These are phyloP conservation scores for Thomomys bottae DNA, from an alignment of 2,113 vertebrate species.

Conservation along the genomic window DNA sequence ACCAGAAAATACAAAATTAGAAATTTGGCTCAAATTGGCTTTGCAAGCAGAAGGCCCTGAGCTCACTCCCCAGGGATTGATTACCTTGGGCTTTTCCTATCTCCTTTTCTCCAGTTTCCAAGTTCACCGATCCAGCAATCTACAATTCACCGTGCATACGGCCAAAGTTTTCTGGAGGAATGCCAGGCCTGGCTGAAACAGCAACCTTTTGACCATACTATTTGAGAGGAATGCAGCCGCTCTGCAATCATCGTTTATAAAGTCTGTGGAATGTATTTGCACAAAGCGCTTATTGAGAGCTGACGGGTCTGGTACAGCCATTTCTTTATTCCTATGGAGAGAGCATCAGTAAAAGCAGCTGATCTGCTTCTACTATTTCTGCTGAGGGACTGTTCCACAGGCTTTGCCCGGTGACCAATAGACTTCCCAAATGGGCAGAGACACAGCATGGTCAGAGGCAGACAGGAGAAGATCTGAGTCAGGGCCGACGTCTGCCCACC, in stretches of 20 bases:
- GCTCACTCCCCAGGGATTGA: too few relatives aligned
- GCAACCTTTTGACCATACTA: slow-evolving; percentile 53
- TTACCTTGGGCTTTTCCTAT: background rate
- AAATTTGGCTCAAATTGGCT: too few relatives aligned
- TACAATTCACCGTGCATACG: background rate
- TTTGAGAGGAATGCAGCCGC: background rate
- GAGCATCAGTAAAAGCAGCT: slow-evolving; percentile 35
- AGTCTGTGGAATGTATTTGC: slow-evolving; percentile 67
- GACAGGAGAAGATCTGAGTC: slow-evolving; percentile 12
- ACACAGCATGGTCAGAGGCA: background rate
- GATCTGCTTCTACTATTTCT: slow-evolving; percentile 6
- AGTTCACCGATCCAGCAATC: background rate
- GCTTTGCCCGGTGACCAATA: background rate
- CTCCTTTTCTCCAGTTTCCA: slow-evolving; percentile 16
- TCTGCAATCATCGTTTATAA: slow-evolving; percentile 54
- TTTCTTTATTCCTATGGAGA: slow-evolving; percentile 53
- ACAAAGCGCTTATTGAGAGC: slow-evolving; percentile 76
- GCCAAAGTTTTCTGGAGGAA: slow-evolving; percentile 53
- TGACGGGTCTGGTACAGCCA: slow-evolving; percentile 43
- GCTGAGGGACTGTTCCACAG: slow-evolving; percentile 5
- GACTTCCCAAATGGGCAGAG: slow-evolving; percentile 20
- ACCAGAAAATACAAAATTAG: too few relatives aligned
- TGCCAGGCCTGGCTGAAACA: slow-evolving; percentile 48
- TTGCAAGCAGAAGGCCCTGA: too few relatives aligned
- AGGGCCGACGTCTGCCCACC: background rate